Conservation (phyloP, 2,888 invertebrate species). For the Stratiomys singularior region DNA sequence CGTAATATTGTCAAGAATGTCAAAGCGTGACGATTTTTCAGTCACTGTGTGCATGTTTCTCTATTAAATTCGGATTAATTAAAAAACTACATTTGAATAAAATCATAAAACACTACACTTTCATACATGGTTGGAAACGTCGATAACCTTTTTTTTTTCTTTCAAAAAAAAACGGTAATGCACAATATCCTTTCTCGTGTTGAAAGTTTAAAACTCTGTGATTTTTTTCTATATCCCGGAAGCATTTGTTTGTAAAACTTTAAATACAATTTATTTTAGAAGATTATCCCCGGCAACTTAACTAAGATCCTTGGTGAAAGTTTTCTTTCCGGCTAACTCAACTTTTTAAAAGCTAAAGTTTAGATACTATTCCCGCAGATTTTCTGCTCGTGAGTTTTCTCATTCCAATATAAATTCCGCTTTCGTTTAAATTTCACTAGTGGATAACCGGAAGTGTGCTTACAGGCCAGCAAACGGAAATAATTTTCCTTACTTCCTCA, state of each 20-base stretch:
- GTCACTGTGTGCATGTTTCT: no score
- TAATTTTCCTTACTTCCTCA: conserved; percentile 4
- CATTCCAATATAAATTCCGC: not conserved
- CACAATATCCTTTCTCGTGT: no score
- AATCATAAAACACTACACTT: no score
- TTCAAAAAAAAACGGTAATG: no score
- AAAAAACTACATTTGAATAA: no score
- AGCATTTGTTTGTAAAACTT: not conserved
- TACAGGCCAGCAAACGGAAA: not conserved
- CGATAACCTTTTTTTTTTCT: no score
- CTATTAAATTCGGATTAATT: no score
- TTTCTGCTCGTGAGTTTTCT: not conserved
- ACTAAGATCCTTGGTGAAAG: not conserved
- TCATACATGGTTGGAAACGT: no score
- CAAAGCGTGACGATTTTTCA: no score
- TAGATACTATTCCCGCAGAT: not conserved
- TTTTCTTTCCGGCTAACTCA: no score
- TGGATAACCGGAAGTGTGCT: not conserved
- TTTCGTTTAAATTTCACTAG: not conserved
- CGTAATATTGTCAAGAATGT: no score
- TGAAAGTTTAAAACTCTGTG: no score
- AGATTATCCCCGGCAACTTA: not conserved
- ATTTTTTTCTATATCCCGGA: not conserved
- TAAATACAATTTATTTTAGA: not conserved
- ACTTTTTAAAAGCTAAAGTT: not conserved